phyloP scores from a whole-genome alignment of 2,113 vertebrate species.

The Dryoscopus gambensis region DNA sequence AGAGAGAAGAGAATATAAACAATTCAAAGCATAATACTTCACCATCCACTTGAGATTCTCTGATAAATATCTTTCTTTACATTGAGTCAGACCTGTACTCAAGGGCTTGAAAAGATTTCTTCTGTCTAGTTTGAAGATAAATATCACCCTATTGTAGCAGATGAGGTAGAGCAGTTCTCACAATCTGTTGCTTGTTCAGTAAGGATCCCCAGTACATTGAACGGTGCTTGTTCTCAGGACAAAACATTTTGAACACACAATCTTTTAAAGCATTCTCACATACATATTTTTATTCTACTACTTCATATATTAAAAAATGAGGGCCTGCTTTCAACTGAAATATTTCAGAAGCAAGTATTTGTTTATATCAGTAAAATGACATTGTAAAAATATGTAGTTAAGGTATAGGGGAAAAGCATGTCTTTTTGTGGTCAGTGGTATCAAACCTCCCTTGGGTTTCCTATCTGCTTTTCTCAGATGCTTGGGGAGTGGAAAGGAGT shows the following conservation, averaged over 20 bases:
- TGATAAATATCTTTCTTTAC: not conserved
- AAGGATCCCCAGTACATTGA: not conserved
- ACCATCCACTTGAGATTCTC: not conserved
- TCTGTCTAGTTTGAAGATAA: not conserved
- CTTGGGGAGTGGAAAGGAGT: not conserved
- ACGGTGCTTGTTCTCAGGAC: not conserved
- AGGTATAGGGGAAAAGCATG: accelerated
- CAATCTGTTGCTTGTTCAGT: not conserved
- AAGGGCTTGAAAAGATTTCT: not conserved
- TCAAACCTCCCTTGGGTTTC: not conserved
- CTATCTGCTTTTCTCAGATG: not conserved
- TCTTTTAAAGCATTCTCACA: not conserved
- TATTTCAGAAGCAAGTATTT: not conserved
- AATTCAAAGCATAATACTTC: not conserved
- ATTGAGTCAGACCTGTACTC: not conserved
- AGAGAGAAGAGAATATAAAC: not conserved
- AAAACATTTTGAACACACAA: not conserved
- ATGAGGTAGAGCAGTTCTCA: not conserved
- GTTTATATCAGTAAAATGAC: not conserved
- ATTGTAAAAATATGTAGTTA: not conserved
- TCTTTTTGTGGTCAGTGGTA: not conserved
- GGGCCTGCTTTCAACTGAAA: not conserved
- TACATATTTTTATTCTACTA: not conserved
- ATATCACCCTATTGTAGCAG: not conserved
- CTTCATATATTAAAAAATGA: not conserved